Evolutionary conservation across 2,113 vertebrate species (phyloP).

Genomic region (Spilogale gracilis): DNA sequence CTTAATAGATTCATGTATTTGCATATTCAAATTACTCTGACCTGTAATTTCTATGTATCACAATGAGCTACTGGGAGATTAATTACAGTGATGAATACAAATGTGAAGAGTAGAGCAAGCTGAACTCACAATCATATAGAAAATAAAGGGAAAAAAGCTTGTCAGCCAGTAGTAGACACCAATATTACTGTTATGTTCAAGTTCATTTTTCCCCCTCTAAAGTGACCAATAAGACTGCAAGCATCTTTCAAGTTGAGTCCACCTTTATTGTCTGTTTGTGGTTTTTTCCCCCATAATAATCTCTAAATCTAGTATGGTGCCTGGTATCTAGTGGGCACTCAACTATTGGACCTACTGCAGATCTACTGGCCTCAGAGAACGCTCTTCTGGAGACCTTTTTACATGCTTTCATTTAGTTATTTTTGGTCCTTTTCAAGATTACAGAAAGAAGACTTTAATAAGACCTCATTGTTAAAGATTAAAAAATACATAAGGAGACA

Average conservation of each 20-base stretch:
- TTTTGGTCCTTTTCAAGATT: background rate
- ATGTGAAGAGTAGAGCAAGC: background rate
- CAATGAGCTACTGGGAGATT: background rate
- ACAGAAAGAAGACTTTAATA: background rate
- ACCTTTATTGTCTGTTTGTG: background rate
- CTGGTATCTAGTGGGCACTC: background rate
- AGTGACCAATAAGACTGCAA: background rate
- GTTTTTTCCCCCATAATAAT: background rate
- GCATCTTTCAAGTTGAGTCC: too few relatives aligned
- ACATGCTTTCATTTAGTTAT: background rate
- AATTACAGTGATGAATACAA: background rate
- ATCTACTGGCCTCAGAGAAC: background rate
- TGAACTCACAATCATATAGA: background rate
- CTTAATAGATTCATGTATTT: background rate
- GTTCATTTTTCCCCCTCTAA: background rate
- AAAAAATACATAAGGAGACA: background rate
- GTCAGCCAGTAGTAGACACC: background rate
- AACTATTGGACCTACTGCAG: background rate
- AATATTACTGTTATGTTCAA: background rate
- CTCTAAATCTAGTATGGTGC: background rate
- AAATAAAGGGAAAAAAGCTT: background rate
- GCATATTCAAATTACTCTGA: conserved; percentile 4
- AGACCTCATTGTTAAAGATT: background rate
- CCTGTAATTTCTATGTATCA: conserved; percentile 12
- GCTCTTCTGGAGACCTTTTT: background rate